Percentiles rank a stretch among this genome's conserved stretches.
Conservation (phyloP, 2,797 vertebrate species). For the Coregonus suidteri region DNA sequence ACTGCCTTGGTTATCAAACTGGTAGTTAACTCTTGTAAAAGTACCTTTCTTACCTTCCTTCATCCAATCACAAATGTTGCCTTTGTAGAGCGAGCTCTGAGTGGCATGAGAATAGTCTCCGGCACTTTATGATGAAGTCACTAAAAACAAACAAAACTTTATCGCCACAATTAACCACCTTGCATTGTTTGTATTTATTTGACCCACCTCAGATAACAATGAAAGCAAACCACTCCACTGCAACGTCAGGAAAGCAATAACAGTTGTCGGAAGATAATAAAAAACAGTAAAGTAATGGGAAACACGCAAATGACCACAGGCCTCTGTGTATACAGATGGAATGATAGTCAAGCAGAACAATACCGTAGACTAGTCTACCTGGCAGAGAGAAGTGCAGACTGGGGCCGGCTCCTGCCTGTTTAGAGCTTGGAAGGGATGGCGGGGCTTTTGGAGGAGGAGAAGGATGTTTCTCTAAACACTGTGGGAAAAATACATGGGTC, state of each 20-base stretch:
- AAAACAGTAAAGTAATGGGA: slow-evolving; percentile 49
- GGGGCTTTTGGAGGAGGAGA: neutral
- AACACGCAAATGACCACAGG: slow-evolving; percentile 45
- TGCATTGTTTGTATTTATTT: slow-evolving; percentile 63
- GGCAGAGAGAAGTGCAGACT: slow-evolving; percentile 41
- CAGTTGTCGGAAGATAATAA: slow-evolving; percentile 63
- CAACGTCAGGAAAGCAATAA: slow-evolving; percentile 65
- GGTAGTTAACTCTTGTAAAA: neutral
- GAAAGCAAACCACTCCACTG: slow-evolving; percentile 44
- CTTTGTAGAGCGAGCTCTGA: neutral
- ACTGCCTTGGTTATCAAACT: neutral
- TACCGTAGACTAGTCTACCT: slow-evolving; percentile 51
- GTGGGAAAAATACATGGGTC: slow-evolving; percentile 19
- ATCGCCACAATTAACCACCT: slow-evolving; percentile 47
- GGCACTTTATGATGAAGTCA: neutral
- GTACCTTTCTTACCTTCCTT: neutral
- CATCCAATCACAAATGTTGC: too few relatives aligned
- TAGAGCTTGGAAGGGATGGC: slow-evolving; percentile 34
- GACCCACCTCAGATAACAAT: slow-evolving; percentile 52
- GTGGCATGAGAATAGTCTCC: slow-evolving; percentile 29
- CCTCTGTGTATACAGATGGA: slow-evolving; percentile 61
- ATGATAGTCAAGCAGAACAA: slow-evolving; percentile 57
- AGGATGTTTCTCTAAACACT: slow-evolving; percentile 38
- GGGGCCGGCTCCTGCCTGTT: slow-evolving; percentile 28
- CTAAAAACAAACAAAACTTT: slow-evolving; percentile 31